phyloP scores from a whole-genome alignment of 2,888 invertebrate species.

The Phaonia tiefii region DNA sequence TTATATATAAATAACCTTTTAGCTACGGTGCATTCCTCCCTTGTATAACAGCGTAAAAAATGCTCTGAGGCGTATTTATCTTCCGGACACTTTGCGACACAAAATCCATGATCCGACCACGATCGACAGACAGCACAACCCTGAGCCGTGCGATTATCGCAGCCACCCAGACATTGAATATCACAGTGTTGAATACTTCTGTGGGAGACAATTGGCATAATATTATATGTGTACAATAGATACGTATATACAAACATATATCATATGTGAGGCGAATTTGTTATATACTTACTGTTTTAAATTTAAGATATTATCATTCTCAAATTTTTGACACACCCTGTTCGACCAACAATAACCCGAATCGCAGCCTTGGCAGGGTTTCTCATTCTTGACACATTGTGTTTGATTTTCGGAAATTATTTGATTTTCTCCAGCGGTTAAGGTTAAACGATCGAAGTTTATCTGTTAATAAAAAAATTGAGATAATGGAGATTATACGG shows the following conservation, averaged over 20 bases:
- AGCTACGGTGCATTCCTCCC: constrained; percentile 84
- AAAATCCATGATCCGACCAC: constrained; percentile 82
- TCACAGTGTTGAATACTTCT: constrained; percentile 82
- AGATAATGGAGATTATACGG: too few species aligned
- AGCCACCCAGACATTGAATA: constrained; percentile 90
- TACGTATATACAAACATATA: too few species aligned
- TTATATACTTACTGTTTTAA: constrained; percentile 69
- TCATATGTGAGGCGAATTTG: too few species aligned
- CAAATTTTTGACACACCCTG: constrained; percentile 76
- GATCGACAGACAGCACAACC: constrained; percentile 87
- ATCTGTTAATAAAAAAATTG: constrained; percentile 70
- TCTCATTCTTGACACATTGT: too few species aligned
- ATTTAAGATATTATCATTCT: constrained; percentile 74
- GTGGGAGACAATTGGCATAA: background rate
- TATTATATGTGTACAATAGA: background rate
- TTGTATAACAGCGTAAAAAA: constrained; percentile 84
- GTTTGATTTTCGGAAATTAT: constrained; percentile 67
- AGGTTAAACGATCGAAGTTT: constrained; percentile 76
- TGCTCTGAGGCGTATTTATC: constrained; percentile 82
- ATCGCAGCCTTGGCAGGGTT: constrained; percentile 70
- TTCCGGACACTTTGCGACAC: constrained; percentile 85
- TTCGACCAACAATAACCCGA: constrained; percentile 78
- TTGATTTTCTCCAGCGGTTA: constrained; percentile 73
- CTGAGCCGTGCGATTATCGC: constrained; percentile 79
- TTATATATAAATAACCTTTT: constrained; percentile 71